Base-by-base conservation (phyloP, 2,888 invertebrate species). In the Tetragnatha montana region DNA sequence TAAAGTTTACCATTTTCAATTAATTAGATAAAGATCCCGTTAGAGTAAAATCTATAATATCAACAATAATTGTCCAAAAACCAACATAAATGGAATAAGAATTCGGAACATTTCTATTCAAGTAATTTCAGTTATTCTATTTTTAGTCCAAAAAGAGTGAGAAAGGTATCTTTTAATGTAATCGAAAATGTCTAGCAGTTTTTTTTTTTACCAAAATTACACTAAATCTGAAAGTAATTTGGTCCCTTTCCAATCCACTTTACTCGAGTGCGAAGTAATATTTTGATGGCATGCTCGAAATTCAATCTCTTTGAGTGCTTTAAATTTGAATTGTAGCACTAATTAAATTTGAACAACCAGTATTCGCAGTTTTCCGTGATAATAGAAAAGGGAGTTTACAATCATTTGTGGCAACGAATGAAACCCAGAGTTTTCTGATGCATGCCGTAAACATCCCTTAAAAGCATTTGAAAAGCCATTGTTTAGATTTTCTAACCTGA, bases 151-250 rank as follows among this genome's bases (percentile, higher is more conserved):
- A 35, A 35, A 35, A 35, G 35, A 35, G 4, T 35, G 35, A 35
- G 35, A 35, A 35, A 35, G 35, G 35, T 35, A 4, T 35, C 35
- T 35, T 35, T 4, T 35, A 35, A 35, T 35, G 35, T 35, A 35
- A 35, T 35, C 35, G 35, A 35, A 35, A 35, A 35, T 35, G 35
- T 35, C 35, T 35, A 35, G 35, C 1, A 35, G 35, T 4, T 35
- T 35, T 35, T 35, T n/a, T 35, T 35, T 35, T 35, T 35, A 35
- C 35, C 35, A 35, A 35, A 35, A 35, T 35, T 35, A 35, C 4
- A 35, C 35, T 35, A 35, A 35, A 73, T 73, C 22, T 22, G 14
- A 14, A 73, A 73, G 73, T 22, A 73, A 73, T 73, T 73, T 73
- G 22, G 8, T 21, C 21, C 22, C 8, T 22, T 21, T 73, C 35